These are phyloP conservation scores for Megaleporinus macrocephalus DNA, from an alignment of 2,113 vertebrate genomes.

Conservation along the genomic window DNA sequence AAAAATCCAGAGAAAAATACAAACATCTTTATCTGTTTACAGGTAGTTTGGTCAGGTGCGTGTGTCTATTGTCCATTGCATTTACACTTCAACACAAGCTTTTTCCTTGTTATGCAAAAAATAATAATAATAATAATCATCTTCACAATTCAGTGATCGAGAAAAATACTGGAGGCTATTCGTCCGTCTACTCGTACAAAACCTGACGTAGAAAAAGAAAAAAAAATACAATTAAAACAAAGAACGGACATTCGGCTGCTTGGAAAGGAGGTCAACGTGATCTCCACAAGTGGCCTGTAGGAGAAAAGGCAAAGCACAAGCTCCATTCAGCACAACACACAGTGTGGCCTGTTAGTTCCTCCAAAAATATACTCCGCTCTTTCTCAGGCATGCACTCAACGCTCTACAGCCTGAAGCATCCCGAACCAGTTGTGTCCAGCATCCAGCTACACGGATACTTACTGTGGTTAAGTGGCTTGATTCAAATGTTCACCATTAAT, in stretches of 20 bases:
- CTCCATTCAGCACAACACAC: not conserved
- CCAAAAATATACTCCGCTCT: conserved; percentile 11
- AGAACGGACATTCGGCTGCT: conserved; percentile 29
- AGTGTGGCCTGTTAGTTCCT: not conserved
- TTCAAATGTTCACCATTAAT: not conserved
- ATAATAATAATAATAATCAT: conserved; percentile 6
- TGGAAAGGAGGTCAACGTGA: conserved; percentile 48
- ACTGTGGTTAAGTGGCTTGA: not conserved
- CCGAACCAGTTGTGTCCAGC: not conserved
- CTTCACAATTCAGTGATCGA: conserved; percentile 33
- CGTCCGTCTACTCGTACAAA: conserved; percentile 75
- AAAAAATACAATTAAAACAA: too few species aligned
- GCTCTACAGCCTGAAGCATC: not conserved
- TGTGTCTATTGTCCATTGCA: conserved; percentile 55
- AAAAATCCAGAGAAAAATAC: conserved; percentile 56
- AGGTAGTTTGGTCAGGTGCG: conserved; percentile 55
- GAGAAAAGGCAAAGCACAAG: conserved; percentile 43
- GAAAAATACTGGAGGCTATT: conserved; percentile 68
- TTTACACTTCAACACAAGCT: conserved; percentile 61
- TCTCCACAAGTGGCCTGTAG: conserved; percentile 56
- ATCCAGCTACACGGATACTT: not conserved
- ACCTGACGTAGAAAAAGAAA: conserved; percentile 55
- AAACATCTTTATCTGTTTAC: conserved; percentile 64
- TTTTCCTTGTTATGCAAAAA: conserved; percentile 32
- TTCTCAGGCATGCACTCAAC: not conserved